phyloP scores from a whole-genome alignment of 2,888 invertebrate species.

The Polyommatus icarus region DNA sequence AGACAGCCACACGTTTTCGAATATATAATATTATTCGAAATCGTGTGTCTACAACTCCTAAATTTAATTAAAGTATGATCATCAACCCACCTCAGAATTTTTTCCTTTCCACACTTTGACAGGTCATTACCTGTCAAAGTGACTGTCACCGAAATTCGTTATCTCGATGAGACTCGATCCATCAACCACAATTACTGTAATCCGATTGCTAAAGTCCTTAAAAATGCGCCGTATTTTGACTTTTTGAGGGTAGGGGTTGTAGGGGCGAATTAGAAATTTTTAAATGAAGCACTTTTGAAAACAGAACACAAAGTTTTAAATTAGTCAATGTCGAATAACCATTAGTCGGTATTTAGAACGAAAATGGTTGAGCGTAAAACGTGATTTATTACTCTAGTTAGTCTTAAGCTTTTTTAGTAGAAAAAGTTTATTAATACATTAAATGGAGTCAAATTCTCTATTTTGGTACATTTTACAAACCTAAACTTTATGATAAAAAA shows the following conservation, averaged over 20 bases:
- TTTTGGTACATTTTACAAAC: not conserved
- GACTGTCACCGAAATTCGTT: not conserved
- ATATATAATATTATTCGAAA: no score
- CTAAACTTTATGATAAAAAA: not conserved
- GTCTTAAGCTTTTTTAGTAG: not conserved
- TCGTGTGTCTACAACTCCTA: no score
- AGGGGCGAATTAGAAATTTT: not conserved
- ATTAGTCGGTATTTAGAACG: not conserved
- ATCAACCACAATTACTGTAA: constrained; percentile 3
- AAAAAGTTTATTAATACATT: not conserved
- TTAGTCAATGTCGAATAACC: not conserved
- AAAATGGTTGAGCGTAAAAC: not conserved
- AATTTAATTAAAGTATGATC: no score
- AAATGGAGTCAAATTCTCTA: not conserved
- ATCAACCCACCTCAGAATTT: not conserved
- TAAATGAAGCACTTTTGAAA: not conserved
- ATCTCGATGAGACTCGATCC: not conserved
- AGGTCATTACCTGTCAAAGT: not conserved
- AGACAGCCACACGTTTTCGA: no score
- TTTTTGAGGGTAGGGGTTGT: not conserved
- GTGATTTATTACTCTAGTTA: not conserved
- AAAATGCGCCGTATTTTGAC: not conserved
- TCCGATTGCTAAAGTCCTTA: not conserved
- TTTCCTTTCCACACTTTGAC: not conserved
- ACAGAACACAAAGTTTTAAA: not conserved